A percentile compares a stretch with the other conserved stretches of the same genome.
phyloP scores from a whole-genome alignment of 2,113 vertebrate species.

The Salminus brasiliensis region DNA sequence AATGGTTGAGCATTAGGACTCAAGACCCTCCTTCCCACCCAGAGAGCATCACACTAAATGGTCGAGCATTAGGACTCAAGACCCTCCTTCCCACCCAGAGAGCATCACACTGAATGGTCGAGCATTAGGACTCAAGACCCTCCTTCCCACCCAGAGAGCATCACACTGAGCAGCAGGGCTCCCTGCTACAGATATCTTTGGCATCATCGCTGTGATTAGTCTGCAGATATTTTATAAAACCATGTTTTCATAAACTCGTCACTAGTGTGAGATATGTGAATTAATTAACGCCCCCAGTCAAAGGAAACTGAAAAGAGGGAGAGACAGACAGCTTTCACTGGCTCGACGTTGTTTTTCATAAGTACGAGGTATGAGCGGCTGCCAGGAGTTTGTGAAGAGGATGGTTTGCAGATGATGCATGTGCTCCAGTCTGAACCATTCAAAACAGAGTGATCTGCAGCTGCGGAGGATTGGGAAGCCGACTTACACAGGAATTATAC shows the following conservation, averaged over 20 bases:
- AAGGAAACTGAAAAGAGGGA: neutral
- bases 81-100: no score
- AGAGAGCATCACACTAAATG: no score
- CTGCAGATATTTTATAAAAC: neutral
- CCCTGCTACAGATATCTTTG: neutral
- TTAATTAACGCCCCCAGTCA: neutral
- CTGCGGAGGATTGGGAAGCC: conserved; percentile 3
- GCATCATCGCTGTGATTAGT: neutral
- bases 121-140: no score
- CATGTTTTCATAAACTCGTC: neutral
- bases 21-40: no score
- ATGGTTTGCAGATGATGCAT: conserved; percentile 53
- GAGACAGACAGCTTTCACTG: conserved; percentile 27
- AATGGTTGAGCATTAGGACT: no score
- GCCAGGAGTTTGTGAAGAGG: conserved; percentile 34
- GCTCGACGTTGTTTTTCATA: conserved; percentile 34
- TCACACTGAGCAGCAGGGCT: no score
- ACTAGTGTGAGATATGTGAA: neutral
- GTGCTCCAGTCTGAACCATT: conserved; percentile 7
- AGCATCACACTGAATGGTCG: neutral
- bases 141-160: no score
- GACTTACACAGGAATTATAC: neutral
- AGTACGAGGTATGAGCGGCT: neutral
- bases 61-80: no score
- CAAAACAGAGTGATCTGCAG: conserved; percentile 12